Percentiles rank a stretch among this genome's conserved stretches.
Evolutionary conservation across 2,888 invertebrate species (phyloP).

Genomic region (Drosophila formosana): DNA sequence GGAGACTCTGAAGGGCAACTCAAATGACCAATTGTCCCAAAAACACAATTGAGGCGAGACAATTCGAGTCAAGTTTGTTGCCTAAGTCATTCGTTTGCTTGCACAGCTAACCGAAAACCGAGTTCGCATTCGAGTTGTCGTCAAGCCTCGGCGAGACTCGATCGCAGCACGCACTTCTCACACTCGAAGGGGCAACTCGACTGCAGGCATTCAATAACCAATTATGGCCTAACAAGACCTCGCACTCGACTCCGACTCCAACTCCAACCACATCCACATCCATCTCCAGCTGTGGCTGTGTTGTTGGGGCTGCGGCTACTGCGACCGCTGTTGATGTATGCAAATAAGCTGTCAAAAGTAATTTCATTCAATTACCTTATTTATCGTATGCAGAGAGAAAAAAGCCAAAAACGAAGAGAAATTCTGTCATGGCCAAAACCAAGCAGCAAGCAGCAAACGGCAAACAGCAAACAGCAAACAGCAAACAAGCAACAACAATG

Average conservation of each 20-base stretch:
- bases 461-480: conserved; percentile 18
- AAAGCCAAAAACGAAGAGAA: conserved; percentile 58
- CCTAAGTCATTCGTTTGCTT: conserved; percentile 50
- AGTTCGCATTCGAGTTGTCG: conserved; percentile 37
- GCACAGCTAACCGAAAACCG: conserved; percentile 12
- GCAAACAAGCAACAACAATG: conserved; percentile 44
- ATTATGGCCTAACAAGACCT: conserved; percentile 77
- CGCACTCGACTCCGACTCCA: conserved; percentile 18
- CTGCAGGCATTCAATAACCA: conserved; percentile 73
- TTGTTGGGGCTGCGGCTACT: conserved; percentile 44
- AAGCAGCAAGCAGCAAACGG: conserved; percentile 29
- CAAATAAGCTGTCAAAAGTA: conserved; percentile 81
- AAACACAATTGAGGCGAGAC: conserved; percentile 3
- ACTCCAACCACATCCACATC: conserved; percentile 23
- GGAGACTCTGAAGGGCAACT: conserved; percentile 47
- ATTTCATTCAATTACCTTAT: conserved; percentile 82
- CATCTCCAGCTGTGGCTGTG: conserved; percentile 23
- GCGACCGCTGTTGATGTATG: conserved; percentile 72
- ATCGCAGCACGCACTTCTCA: conserved; percentile 73
- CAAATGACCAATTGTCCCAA: conserved; percentile 33
- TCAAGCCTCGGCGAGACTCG: conserved; percentile 43
- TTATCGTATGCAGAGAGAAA: conserved; percentile 62
- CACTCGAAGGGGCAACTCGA: conserved; percentile 34
- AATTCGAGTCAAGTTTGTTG: conserved; percentile 54
- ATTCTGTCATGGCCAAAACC: conserved; percentile 71